phyloP scores from a whole-genome alignment of 2,888 invertebrate genomes.

The Plebejus argus region DNA sequence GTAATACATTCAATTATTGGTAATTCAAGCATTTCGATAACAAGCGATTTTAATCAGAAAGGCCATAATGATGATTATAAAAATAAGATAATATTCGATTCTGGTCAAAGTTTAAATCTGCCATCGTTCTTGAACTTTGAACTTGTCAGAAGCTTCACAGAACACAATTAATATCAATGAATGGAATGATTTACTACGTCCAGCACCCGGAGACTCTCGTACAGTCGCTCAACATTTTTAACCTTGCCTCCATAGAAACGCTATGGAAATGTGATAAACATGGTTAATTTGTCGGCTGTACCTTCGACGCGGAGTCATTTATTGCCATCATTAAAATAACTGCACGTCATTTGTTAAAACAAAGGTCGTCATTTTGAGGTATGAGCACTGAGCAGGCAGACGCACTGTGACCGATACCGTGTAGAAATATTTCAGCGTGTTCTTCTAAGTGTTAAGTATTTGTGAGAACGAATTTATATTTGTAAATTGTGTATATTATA shows the following conservation, averaged over 20 bases:
- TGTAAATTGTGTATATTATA: background rate
- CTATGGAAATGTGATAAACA: background rate
- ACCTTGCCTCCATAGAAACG: background rate
- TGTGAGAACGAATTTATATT: background rate
- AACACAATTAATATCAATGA: conserved; percentile 26
- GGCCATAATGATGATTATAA: background rate
- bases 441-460: background rate
- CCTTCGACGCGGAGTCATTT: background rate
- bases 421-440: background rate
- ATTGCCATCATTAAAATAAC: background rate
- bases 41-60: background rate
- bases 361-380: background rate
- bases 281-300: background rate
- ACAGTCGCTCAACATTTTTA: background rate
- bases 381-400: background rate
- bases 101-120: background rate
- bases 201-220: background rate
- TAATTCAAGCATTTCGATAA: background rate
- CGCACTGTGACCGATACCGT: background rate
- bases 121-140: conserved; percentile 22
- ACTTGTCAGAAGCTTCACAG: conserved; percentile 15
- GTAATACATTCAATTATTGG: background rate
- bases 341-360: conserved; percentile 5
- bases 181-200: conserved; percentile 3
- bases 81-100: background rate